Evolutionary conservation across 2,888 invertebrate genomes (phyloP).

Genomic region (Orchesella flavescens): DNA sequence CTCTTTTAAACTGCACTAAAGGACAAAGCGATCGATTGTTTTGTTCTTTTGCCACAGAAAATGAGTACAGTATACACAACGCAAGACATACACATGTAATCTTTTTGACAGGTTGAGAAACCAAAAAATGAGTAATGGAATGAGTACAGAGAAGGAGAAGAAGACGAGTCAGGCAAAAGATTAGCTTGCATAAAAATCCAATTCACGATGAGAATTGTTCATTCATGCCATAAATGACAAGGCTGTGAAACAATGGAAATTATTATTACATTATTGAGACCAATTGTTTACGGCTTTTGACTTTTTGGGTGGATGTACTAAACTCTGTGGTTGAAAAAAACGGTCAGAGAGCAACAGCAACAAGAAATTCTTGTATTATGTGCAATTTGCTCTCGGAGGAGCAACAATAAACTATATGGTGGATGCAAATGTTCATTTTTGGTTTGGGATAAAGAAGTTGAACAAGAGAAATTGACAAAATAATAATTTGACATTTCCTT

Average conservation of each 20-base stretch:
- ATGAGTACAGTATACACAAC: too few species aligned
- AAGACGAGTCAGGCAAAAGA: too few species aligned
- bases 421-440: neutral
- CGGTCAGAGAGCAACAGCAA: neutral
- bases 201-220: constrained; percentile 36
- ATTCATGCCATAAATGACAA: constrained; percentile 49
- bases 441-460: constrained; percentile 10
- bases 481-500: constrained; percentile 69
- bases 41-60: constrained; percentile 29
- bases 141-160: neutral
- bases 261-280: constrained; percentile 61
- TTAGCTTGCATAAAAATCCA: too few species aligned
- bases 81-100: too few species aligned
- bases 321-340: constrained; percentile 2
- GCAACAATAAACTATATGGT: neutral
- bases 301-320: constrained; percentile 56
- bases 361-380: neutral
- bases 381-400: neutral
- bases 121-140: constrained; percentile 41
- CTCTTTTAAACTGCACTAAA: constrained; percentile 34
- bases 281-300: constrained; percentile 64
- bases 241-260: constrained; percentile 58
- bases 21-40: constrained; percentile 60
- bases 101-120: constrained; percentile 2
- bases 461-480: constrained; percentile 60